Conservation (phyloP, 2,113 vertebrate genomes). For the Toxotes chatareus region DNA sequence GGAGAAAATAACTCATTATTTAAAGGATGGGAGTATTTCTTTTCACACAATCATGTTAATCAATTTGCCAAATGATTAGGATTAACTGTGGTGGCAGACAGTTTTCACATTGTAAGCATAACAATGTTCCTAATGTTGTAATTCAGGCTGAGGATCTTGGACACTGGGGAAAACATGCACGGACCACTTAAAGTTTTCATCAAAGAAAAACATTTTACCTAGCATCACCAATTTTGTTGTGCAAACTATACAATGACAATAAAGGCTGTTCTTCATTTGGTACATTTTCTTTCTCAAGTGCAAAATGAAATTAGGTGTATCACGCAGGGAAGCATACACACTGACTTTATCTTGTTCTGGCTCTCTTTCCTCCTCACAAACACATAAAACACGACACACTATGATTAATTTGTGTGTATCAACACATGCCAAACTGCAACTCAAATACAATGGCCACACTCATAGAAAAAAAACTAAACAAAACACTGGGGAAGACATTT, state of each 20-base stretch:
- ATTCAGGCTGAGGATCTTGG: conserved; percentile 12
- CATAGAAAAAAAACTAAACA: conserved; percentile 7
- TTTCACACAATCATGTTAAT: conserved; percentile 41
- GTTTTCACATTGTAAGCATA: conserved; percentile 20
- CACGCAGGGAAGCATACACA: background rate
- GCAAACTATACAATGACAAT: too few species aligned
- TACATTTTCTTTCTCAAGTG: background rate
- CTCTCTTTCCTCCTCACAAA: conserved; percentile 1
- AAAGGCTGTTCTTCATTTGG: too few species aligned
- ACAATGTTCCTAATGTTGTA: conserved; percentile 22
- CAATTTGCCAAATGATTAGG: conserved; percentile 28
- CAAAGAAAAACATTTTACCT: conserved; percentile 36
- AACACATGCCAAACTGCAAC: conserved; percentile 12
- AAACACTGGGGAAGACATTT: conserved; percentile 21
- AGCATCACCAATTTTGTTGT: background rate
- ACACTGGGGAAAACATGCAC: background rate
- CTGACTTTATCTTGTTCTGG: background rate
- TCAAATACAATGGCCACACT: background rate
- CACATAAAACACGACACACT: conserved; percentile 3
- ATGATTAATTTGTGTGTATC: background rate
- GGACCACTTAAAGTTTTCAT: conserved; percentile 22
- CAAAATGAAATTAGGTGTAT: background rate
- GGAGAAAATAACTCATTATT: conserved; percentile 52
- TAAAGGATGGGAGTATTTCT: conserved; percentile 28
- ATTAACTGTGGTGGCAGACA: conserved; percentile 21